These are phyloP conservation scores for Lichenostomus cassidix DNA, from an alignment of 2,113 vertebrate species.

Conservation along the genomic window DNA sequence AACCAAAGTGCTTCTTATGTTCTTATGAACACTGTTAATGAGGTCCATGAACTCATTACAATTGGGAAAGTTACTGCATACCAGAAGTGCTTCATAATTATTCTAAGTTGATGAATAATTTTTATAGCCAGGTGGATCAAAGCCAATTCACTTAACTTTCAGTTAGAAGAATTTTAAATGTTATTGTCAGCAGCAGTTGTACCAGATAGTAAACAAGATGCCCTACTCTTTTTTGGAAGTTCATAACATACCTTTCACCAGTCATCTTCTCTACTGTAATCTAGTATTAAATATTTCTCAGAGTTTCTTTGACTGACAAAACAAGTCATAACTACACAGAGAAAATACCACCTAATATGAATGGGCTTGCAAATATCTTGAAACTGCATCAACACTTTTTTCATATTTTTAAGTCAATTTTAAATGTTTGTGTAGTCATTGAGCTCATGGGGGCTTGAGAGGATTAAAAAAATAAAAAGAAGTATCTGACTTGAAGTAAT, in stretches of 20 bases:
- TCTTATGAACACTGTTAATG: neutral
- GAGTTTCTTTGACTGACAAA: neutral
- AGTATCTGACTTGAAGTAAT: neutral
- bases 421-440: neutral
- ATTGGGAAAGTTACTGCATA: neutral
- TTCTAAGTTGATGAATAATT: neutral
- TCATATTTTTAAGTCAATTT: neutral
- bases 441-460: neutral
- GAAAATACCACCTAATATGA: rapidly evolving
- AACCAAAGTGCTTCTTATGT: neutral
- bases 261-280: neutral
- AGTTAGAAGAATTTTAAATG: neutral
- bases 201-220: neutral
- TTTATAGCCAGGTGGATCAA: neutral
- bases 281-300: neutral
- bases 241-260: neutral
- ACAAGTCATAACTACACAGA: neutral
- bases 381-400: neutral
- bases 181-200: neutral
- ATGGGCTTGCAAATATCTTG: neutral
- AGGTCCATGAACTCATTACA: neutral
- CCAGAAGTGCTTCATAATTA: neutral
- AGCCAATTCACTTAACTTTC: neutral
- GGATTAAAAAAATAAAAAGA: neutral
- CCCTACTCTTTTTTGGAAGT: neutral